Percentiles rank a stretch among this genome's conserved stretches.
Conservation (phyloP, 1,140 invertebrate species). For the Manduca sexta region DNA sequence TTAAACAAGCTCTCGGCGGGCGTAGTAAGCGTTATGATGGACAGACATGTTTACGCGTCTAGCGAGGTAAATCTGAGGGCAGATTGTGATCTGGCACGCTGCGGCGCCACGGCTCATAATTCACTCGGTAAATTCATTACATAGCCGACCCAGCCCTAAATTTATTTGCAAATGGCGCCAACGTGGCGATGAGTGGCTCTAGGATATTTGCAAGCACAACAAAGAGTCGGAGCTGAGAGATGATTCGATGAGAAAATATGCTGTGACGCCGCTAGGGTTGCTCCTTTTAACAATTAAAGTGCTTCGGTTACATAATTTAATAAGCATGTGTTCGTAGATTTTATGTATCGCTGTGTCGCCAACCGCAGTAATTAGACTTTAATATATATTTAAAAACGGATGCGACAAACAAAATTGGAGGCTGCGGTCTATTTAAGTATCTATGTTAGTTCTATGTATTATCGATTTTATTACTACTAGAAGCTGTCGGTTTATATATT, state of each 20-base stretch:
- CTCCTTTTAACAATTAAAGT: no score
- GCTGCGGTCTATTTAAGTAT: no score
- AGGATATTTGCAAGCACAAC: constrained; percentile 44
- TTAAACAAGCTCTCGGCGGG: constrained; percentile 33
- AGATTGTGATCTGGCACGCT: constrained; percentile 57
- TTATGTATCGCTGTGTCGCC: not conserved
- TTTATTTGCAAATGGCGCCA: constrained; percentile 66
- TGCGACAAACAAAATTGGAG: no score
- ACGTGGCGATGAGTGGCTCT: constrained; percentile 46
- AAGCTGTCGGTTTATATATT: no score
- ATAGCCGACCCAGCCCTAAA: constrained; percentile 63
- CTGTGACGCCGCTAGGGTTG: not conserved
- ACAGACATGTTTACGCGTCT: constrained; percentile 41
- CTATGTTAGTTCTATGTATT: no score
- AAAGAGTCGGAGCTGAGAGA: constrained; percentile 22
- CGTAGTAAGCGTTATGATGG: constrained; percentile 44
- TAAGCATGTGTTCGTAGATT: no score
- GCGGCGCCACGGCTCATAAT: constrained; percentile 54
- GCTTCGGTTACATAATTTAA: no score
- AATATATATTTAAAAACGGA: no score
- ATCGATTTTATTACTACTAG: no score
- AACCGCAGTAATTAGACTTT: no score
- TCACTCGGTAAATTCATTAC: constrained; percentile 63
- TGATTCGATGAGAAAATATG: constrained; percentile 10
- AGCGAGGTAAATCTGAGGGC: constrained; percentile 33